These are phyloP conservation scores for Archocentrus centrarchus DNA, from an alignment of 2,113 vertebrate genomes.

Conservation along the genomic window DNA sequence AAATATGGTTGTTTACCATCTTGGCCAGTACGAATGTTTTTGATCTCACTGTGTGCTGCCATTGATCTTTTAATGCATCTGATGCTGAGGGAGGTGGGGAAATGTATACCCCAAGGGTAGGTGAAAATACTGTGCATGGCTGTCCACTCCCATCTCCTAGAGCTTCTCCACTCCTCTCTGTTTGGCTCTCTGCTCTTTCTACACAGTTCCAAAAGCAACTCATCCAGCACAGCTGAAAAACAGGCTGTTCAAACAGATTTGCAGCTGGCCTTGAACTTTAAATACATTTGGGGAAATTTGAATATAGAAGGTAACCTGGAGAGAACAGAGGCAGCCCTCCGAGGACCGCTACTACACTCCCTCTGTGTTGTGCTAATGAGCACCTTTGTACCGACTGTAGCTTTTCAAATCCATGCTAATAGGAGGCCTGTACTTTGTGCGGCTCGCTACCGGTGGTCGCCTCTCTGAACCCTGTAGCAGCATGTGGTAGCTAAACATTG, in stretches of 20 bases:
- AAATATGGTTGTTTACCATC: slow-evolving; percentile 49
- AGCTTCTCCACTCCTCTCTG: slow-evolving; percentile 32
- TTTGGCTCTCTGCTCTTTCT: slow-evolving; percentile 24
- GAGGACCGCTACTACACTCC: slow-evolving; percentile 67
- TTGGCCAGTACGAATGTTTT: slow-evolving; percentile 24
- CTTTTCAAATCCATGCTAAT: slow-evolving; percentile 81
- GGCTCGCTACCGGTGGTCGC: slow-evolving; percentile 55
- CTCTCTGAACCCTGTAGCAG: slow-evolving; percentile 63
- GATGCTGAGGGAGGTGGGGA: slow-evolving; percentile 39
- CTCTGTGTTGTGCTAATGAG: slow-evolving; percentile 84
- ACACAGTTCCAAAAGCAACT: slow-evolving; percentile 39
- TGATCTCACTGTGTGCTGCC: slow-evolving; percentile 51
- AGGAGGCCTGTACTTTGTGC: slow-evolving; percentile 72
- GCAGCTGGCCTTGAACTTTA: slow-evolving; percentile 72
- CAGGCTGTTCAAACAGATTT: slow-evolving; percentile 63
- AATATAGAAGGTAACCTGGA: slow-evolving; percentile 75
- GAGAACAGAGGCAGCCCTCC: slow-evolving; percentile 73
- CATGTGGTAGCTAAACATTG: slow-evolving; percentile 65
- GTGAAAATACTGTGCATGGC: slow-evolving; percentile 26
- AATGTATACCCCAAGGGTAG: slow-evolving; percentile 62
- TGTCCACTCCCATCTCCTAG: slow-evolving; percentile 25
- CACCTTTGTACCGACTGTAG: slow-evolving; percentile 74
- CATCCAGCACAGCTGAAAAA: slow-evolving; percentile 44
- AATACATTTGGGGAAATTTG: slow-evolving; percentile 74
- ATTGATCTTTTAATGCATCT: slow-evolving; percentile 73